Evolutionary conservation across 1,140 invertebrate genomes (phyloP), one percentile per base, ranked within the genome.

Genomic region (Lepidurus packardi): DNA sequence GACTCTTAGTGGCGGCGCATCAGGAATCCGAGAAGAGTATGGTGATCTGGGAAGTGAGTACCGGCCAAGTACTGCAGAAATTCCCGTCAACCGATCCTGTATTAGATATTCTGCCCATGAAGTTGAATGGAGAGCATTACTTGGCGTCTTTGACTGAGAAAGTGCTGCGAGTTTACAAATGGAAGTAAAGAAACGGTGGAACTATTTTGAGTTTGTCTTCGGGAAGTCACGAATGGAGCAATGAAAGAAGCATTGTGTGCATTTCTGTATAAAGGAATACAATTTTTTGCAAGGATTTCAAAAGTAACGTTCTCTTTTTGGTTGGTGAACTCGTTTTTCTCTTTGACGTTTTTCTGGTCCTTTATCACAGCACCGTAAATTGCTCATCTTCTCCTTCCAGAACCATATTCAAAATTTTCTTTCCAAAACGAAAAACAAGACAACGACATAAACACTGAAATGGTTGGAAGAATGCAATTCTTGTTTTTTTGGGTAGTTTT

Each of bases 31-130:
- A 83, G 1, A 89, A 87, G 7, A 84, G 85, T 34, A 83, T 92
- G 42, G 87, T 87, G 78, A 82, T 94, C 1, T 93, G 93, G 88
- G 92, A 91, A 82, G 83, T 90, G 44, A 86, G 88, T 5, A 89
- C 86, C 2, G 87, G 88, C 0, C 85, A 88, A 77, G 85, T 88
- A 9, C 83, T 90, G 53, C 86, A 88, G 76, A 87, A 85, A 1
- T 80, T 92, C 74, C 86, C 88, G 0, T 86, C 89, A 1, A 85
- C 87, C 16, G 90, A 90, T 77, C 86, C 89, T 0, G 86, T 91
- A 11, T 83, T 92, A 47, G 92, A 93, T 81, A 86, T 91, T 1
- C 89, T 89, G 81, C 85, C 89, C 0, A 85, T 92, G 41, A 79
- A 82, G 13, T 84, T 84, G 41, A 87, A 88, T 25, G 85, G 86